Evolutionary conservation across 2,113 vertebrate species (phyloP).

Genomic region (Nothocercus julius): DNA sequence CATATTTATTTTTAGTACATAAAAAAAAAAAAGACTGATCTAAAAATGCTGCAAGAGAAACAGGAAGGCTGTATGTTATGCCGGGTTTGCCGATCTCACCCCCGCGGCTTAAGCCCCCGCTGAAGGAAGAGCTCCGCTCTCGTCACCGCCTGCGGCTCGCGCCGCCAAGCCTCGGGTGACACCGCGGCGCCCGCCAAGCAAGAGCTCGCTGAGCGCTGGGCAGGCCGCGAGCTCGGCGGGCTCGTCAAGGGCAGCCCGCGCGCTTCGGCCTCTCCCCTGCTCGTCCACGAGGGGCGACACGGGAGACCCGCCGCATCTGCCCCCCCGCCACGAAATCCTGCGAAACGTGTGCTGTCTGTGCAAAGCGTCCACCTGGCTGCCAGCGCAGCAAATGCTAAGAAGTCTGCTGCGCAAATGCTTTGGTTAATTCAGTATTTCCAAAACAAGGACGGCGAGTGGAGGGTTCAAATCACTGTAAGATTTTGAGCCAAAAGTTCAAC

Average conservation of each 20-base stretch:
- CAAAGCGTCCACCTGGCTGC: neutral
- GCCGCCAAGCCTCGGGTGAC: no score
- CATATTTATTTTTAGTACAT: slow-evolving; percentile 78
- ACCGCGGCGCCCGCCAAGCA: no score
- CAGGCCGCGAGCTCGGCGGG: no score
- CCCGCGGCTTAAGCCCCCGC: neutral
- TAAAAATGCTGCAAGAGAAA: slow-evolving; percentile 47
- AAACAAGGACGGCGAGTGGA: neutral
- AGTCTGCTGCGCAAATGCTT: neutral
- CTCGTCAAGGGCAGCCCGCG: no score
- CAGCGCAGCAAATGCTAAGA: neutral
- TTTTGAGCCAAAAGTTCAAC: fast-evolving
- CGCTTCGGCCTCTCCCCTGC: no score
- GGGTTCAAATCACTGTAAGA: neutral
- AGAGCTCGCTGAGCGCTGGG: no score
- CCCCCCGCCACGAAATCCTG: no score
- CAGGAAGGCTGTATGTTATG: neutral
- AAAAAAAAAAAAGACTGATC: slow-evolving; percentile 46
- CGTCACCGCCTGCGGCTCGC: no score
- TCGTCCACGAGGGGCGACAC: no score
- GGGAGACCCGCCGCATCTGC: no score
- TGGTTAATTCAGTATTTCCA: neutral
- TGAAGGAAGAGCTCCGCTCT: neutral
- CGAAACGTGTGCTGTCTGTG: neutral
- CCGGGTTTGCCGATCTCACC: neutral